Conservation (phyloP, 2,797 vertebrate genomes). For the Dermochelys coriacea region DNA sequence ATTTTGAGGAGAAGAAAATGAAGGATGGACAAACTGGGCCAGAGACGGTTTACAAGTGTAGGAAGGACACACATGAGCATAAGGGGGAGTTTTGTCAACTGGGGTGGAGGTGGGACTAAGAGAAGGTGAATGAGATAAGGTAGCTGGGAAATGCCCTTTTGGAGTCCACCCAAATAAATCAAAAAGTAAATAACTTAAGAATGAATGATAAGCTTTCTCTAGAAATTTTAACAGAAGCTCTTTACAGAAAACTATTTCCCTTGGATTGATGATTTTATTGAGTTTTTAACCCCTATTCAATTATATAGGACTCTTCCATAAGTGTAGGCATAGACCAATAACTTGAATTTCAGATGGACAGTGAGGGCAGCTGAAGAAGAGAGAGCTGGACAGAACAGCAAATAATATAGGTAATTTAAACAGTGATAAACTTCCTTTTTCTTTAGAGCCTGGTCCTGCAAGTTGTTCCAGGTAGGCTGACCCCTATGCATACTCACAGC, state of each 20-base stretch:
- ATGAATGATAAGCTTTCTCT: too few relatives aligned
- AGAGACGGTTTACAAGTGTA: not conserved
- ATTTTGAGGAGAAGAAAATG: not conserved
- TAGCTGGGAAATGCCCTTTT: not conserved
- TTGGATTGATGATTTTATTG: not conserved
- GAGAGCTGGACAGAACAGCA: not conserved
- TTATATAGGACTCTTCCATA: not conserved
- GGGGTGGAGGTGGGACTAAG: too few relatives aligned
- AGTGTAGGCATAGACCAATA: not conserved
- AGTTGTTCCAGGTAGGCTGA: not conserved
- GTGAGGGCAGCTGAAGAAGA: not conserved
- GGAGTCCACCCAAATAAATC: not conserved
- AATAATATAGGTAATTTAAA: not conserved
- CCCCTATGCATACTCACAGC: not conserved
- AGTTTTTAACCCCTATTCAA: not conserved
- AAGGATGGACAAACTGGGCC: not conserved
- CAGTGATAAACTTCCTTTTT: not conserved
- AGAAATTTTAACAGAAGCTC: not conserved
- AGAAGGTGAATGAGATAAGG: not conserved
- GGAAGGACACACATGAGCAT: not conserved
- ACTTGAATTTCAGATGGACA: not conserved
- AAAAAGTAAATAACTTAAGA: not conserved
- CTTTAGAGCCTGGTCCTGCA: not conserved
- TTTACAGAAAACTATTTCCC: not conserved
- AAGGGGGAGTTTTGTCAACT: not conserved